Conservation (phyloP, 92 coral and sea anemone genomes). For the Virgularia gustaviana region DNA sequence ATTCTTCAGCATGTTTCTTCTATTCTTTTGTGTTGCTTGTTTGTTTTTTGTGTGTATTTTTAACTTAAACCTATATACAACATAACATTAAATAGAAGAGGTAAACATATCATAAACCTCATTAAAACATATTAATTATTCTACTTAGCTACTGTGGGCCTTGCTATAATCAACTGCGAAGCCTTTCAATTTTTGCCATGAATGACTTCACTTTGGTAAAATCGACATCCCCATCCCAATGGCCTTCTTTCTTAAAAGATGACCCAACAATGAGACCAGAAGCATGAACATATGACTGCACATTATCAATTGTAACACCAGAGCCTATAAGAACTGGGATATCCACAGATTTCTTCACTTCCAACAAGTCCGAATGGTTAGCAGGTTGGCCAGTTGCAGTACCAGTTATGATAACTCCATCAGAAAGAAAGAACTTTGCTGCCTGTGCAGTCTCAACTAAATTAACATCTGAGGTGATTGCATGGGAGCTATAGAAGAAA, state of each 20-base stretch:
- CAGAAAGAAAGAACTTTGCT: conserved; percentile 86
- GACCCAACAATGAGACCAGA: conserved; percentile 86
- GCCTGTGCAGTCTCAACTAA: conserved; percentile 82
- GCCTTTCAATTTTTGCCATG: conserved; percentile 92
- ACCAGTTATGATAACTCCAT: conserved; percentile 89
- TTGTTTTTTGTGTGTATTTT: too few relatives aligned
- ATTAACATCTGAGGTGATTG: conserved; percentile 75
- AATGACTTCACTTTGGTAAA: conserved; percentile 74
- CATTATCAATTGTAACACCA: conserved; percentile 72
- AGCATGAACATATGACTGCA: conserved; percentile 76
- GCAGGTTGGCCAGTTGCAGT: conserved; percentile 80
- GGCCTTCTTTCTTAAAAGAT: conserved; percentile 86
- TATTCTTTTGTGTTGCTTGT: too few relatives aligned
- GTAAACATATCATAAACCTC: not conserved
- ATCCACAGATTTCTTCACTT: conserved; percentile 68
- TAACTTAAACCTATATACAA: too few relatives aligned
- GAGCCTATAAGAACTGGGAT: conserved; percentile 91
- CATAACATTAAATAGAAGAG: too few relatives aligned
- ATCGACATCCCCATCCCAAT: conserved; percentile 82
- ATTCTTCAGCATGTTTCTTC: too few relatives aligned
- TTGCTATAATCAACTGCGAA: conserved; percentile 62
- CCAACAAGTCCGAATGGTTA: conserved; percentile 73
- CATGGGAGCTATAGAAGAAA: conserved; percentile 68
- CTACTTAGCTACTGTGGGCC: not conserved
- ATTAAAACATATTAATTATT: not conserved